A percentile compares a stretch with the other conserved stretches of the same genome.
These are phyloP conservation scores for Corythaeola cristata DNA, from an alignment of 2,113 vertebrate genomes.

Conservation along the genomic window DNA sequence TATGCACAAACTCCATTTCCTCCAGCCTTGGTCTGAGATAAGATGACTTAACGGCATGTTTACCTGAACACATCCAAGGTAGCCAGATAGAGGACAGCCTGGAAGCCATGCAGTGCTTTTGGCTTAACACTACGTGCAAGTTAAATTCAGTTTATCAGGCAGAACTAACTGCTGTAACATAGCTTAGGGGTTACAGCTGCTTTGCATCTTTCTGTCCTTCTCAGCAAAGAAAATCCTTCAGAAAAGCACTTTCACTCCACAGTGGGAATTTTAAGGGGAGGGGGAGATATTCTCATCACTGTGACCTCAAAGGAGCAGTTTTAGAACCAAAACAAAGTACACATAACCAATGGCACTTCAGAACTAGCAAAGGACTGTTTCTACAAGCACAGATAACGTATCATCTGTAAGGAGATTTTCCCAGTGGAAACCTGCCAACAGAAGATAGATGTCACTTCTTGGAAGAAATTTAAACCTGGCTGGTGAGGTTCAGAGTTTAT, in stretches of 20 bases:
- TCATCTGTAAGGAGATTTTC: not conserved
- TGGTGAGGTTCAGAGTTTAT: not conserved
- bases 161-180: not conserved
- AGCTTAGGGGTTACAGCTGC: not conserved
- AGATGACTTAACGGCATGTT: not conserved
- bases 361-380: not conserved
- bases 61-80: not conserved
- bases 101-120: not conserved
- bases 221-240: not conserved
- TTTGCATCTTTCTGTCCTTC: not conserved
- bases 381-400: not conserved
- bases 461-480: not conserved
- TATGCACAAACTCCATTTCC: not conserved
- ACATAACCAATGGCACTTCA: not conserved
- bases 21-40: not conserved
- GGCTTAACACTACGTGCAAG: rapidly evolving
- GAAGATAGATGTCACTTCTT: not conserved
- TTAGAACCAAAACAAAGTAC: not conserved
- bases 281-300: not conserved
- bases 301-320: not conserved
- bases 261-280: not conserved
- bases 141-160: not conserved
- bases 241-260: not conserved
- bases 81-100: not conserved
- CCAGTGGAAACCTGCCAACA: not conserved